Evolutionary conservation across 2,113 vertebrate genomes (phyloP), one percentile per base, ranked within the genome.

Genomic region (Melanerpes formicivorus): DNA sequence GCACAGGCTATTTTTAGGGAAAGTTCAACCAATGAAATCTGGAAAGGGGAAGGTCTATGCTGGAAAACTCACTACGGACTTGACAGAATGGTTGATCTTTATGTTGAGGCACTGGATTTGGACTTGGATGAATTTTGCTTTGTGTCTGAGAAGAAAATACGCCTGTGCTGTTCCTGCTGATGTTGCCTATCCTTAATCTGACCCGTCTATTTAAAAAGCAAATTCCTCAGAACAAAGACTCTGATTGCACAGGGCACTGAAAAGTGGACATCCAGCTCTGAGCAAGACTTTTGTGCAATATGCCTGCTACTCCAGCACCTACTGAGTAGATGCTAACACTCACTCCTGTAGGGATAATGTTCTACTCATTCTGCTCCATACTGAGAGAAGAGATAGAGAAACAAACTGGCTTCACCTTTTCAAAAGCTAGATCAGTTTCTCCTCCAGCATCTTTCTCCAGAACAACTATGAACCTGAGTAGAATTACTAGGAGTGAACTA

Each of bases 91-190:
- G 52, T 19, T 92, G 69, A 74, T 90, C 50, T 88, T 85, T 55
- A 54, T 58, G 23, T 9, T 77, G 29, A 89, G 26, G 58, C 64
- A 87, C 14, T 9, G 6, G 46, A 52, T 9, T 63, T 69, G 56
- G 59, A 72, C 66, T 76, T 59, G 66, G 80, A 76, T 76, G 64
- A 87, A 89, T 60, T 93, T 84, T 84, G 48, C 83, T 86, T 88
- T 87, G 58, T 44, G 59, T 73, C 29, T 65, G 60, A 76, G 78
- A 90, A 75, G 73, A 89, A 91, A 90, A 88, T 52, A 84, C 0
- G 0, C 73, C 77, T 84, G 34, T 21, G 26, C 80, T 71, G 32
- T 9, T 87, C 42, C 72, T 87, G 60, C 42, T 72, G 48, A 10
- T 55, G 69, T 19, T 72, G 80, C 48, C 67, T 46, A 14, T 11